Evolutionary conservation across 2,113 vertebrate species (phyloP).

Genomic region (Progne subis): DNA sequence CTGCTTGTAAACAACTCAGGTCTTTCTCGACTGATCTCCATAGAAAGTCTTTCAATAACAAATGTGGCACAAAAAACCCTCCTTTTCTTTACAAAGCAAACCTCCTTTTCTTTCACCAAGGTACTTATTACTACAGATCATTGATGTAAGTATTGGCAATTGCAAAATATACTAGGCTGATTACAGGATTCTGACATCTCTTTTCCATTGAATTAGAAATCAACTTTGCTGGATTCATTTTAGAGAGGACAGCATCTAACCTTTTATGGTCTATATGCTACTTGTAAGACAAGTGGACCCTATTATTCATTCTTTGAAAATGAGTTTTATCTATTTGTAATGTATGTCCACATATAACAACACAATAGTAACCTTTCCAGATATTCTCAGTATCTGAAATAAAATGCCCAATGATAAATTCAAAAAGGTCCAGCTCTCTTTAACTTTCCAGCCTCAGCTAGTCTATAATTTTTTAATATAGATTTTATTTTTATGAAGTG

Average conservation of each 20-base stretch:
- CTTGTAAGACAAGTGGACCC: not conserved
- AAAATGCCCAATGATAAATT: not conserved
- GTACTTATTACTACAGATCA: not conserved
- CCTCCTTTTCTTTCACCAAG: not conserved
- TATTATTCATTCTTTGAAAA: not conserved
- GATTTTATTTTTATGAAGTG: not conserved
- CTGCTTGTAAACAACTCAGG: not conserved
- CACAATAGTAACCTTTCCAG: not conserved
- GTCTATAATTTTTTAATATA: not conserved
- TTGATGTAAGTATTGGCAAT: not conserved
- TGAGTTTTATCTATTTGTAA: not conserved
- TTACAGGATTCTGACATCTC: not conserved
- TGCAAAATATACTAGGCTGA: not conserved
- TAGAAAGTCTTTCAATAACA: not conserved
- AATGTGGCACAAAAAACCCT: not conserved
- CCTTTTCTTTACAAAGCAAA: not conserved
- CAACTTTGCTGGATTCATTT: not conserved
- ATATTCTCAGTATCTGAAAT: not conserved
- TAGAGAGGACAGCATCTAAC: not conserved
- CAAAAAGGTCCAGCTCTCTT: not conserved
- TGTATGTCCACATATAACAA: not conserved
- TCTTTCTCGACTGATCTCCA: not conserved
- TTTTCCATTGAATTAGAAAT: not conserved
- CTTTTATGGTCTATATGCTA: not conserved
- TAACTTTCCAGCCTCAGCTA: not conserved